A percentile compares a stretch with the other conserved stretches of the same genome.
Conservation (phyloP, 2,113 vertebrate genomes). For the Myocastor coypus region DNA sequence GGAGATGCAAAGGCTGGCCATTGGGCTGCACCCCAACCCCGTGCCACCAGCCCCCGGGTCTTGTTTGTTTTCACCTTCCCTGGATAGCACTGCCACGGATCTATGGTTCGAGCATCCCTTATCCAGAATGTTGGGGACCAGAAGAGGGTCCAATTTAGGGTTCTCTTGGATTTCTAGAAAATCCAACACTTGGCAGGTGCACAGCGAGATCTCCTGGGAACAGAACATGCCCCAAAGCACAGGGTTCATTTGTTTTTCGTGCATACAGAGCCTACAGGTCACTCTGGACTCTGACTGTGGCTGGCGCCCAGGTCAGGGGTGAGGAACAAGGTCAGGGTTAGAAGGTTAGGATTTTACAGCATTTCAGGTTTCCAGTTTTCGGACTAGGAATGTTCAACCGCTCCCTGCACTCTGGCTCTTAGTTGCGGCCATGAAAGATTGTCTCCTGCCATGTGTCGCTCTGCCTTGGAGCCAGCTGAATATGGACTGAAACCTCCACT, state of each 20-base stretch:
- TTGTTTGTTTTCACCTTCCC: not conserved
- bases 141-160: not conserved
- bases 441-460: too few relatives aligned
- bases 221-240: not conserved
- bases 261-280: not conserved
- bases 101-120: not conserved
- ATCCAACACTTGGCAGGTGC: not conserved
- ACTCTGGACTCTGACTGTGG: not conserved
- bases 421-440: too few relatives aligned
- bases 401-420: too few relatives aligned
- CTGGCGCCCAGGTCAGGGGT: too few relatives aligned
- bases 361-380: not conserved
- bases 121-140: not conserved
- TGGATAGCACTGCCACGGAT: too few relatives aligned
- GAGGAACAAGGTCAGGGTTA: not conserved
- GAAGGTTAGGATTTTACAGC: not conserved
- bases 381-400: not conserved
- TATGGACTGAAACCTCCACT: too few relatives aligned
- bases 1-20: rapidly evolving
- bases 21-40: not conserved
- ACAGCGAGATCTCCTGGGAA: not conserved
- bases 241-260: not conserved
- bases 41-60: not conserved
- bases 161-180: not conserved
- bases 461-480: too few relatives aligned